A percentile compares a stretch with the other conserved stretches of the same genome.
Evolutionary conservation across 2,797 vertebrate species (phyloP).

Genomic region (Urophycis tenuis): DNA sequence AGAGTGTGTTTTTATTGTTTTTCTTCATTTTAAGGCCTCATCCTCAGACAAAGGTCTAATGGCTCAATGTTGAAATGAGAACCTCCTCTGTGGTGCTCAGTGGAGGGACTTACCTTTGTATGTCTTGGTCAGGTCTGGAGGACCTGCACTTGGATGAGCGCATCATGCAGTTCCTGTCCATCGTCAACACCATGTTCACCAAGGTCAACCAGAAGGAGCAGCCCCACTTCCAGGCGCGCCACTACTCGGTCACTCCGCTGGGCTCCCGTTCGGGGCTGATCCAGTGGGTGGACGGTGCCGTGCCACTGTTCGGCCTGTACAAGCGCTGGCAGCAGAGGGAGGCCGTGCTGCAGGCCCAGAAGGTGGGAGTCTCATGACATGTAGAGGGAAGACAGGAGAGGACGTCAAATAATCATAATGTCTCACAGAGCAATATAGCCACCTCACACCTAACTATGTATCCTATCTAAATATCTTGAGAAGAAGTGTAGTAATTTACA

Average conservation of each 20-base stretch:
- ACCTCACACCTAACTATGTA: too few species aligned
- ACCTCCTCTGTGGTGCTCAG: neutral
- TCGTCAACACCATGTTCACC: slow-evolving; percentile 99
- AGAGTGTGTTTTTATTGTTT: too few species aligned
- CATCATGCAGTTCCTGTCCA: slow-evolving; percentile 98
- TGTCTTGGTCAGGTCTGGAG: slow-evolving; percentile 81
- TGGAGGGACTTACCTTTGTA: too few species aligned
- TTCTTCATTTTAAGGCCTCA: too few species aligned
- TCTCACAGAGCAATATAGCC: too few species aligned
- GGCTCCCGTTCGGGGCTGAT: slow-evolving; percentile 94
- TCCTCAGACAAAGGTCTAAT: neutral
- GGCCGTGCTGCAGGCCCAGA: slow-evolving; percentile 87
- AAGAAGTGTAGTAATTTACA: too few species aligned
- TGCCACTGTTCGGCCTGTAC: slow-evolving; percentile 93
- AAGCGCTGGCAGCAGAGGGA: slow-evolving; percentile 98
- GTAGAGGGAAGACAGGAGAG: neutral
- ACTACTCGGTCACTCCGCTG: slow-evolving; percentile 94
- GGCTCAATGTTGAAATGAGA: neutral
- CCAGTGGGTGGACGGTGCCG: slow-evolving; percentile 98
- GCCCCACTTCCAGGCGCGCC: slow-evolving; percentile 88
- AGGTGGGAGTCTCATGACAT: slow-evolving; percentile 68
- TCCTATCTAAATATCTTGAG: too few species aligned
- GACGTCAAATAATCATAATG: neutral
- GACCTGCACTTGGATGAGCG: slow-evolving; percentile 95
- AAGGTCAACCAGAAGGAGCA: slow-evolving; percentile 97